These are phyloP conservation scores for Eledona agricola DNA, from an alignment of 2,888 invertebrate genomes.

Conservation along the genomic window DNA sequence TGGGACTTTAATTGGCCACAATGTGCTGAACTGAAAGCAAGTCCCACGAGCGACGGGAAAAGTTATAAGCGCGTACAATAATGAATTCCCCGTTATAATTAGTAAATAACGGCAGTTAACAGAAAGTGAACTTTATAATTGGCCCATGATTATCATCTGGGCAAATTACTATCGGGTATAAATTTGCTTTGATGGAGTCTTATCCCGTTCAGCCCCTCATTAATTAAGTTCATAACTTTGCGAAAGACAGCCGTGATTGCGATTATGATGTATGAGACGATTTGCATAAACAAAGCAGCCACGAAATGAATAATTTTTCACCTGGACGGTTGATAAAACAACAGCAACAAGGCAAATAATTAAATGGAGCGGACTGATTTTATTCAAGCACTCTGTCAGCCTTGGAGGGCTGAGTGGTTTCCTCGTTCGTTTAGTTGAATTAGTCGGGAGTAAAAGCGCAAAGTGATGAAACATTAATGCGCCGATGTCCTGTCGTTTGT, in stretches of 20 bases:
- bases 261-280: conserved; percentile 27
- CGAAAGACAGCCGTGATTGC: conserved; percentile 26
- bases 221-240: conserved; percentile 34
- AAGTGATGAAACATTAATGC: conserved; percentile 29
- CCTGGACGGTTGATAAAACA: conserved; percentile 18
- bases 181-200: conserved; percentile 31
- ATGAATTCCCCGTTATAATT: conserved; percentile 17
- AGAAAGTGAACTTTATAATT: conserved; percentile 33
- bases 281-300: conserved; percentile 2
- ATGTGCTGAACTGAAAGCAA: conserved; percentile 15
- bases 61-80: conserved; percentile 17
- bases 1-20: no score
- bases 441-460: conserved; percentile 22
- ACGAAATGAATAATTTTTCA: conserved; percentile 10
- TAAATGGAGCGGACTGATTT: conserved; percentile 18
- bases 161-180: conserved; percentile 31
- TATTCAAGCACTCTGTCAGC: conserved; percentile 25
- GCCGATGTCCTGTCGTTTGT: conserved; percentile 12
- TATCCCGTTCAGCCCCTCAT: conserved; percentile 32
- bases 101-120: conserved; percentile 29
- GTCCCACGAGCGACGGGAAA: conserved; percentile 12
- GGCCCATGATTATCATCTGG: conserved; percentile 27
- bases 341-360: conserved; percentile 20
- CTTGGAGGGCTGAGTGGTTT: conserved; percentile 22
- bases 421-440: conserved; percentile 23